Conservation (phyloP, 2,113 vertebrate species). For the Chlamydotis undulata region DNA sequence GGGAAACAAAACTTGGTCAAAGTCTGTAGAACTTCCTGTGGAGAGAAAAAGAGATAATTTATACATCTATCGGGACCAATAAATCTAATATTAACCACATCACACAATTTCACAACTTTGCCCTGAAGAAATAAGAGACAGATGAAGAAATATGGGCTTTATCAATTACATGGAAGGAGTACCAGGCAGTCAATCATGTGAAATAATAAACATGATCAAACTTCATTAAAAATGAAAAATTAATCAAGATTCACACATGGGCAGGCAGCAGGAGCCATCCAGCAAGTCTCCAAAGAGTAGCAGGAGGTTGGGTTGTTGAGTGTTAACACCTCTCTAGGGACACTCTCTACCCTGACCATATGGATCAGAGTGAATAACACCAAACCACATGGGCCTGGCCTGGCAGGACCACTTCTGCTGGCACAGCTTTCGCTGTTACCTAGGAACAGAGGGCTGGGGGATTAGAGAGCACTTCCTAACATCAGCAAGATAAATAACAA, state of each 20-base stretch:
- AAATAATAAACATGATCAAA: constrained; percentile 87
- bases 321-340: constrained; percentile 95
- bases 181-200: constrained; percentile 83
- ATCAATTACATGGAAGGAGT: constrained; percentile 83
- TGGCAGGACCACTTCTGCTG: constrained; percentile 87
- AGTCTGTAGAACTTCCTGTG: constrained; percentile 90
- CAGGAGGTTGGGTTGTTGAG: constrained; percentile 85
- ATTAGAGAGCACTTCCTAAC: constrained; percentile 77
- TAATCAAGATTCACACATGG: constrained; percentile 86
- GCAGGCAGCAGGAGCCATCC: constrained; percentile 83
- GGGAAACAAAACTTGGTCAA: constrained; percentile 97
- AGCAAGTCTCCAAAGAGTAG: constrained; percentile 78
- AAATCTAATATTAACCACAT: constrained; percentile 91
- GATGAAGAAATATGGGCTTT: constrained; percentile 87
- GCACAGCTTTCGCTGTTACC: constrained; percentile 87
- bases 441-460: constrained; percentile 86
- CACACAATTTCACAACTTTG: constrained; percentile 81
- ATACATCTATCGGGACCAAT: constrained; percentile 91
- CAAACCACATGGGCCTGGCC: constrained; percentile 85
- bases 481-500: constrained; percentile 73
- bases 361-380: constrained; percentile 93
- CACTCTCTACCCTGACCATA: constrained; percentile 91
- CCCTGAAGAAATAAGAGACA: constrained; percentile 86
- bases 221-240: constrained; percentile 90
- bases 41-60: constrained; percentile 89